Percentiles rank a stretch among this genome's conserved stretches.
These are phyloP conservation scores for Atrina japonica DNA, from an alignment of 2,888 invertebrate genomes.

Conservation along the genomic window DNA sequence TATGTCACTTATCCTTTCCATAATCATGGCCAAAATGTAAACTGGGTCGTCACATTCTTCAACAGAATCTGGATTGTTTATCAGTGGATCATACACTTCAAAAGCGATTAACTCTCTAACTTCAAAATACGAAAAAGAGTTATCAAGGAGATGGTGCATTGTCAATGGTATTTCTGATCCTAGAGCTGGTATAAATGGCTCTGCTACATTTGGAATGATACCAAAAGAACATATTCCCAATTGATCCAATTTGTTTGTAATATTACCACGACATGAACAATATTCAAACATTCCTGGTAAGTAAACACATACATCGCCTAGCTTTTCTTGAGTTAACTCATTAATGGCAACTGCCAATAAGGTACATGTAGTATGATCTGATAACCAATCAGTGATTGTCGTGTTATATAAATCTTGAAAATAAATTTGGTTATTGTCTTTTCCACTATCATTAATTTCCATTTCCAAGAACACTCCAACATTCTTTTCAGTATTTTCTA, in stretches of 20 bases:
- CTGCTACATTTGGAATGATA: neutral
- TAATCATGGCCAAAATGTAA: constrained; percentile 31
- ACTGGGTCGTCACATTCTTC: neutral
- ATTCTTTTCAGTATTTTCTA: neutral
- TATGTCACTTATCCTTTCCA: neutral
- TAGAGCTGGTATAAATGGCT: constrained; percentile 11
- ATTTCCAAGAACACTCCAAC: neutral
- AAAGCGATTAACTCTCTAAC: constrained; percentile 20
- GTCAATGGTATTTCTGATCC: neutral
- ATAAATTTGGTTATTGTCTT: neutral
- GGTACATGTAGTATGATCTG: neutral
- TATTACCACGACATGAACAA: neutral
- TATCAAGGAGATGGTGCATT: constrained; percentile 6
- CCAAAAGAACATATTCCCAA: neutral
- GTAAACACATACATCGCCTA: neutral
- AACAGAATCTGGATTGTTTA: constrained; percentile 1
- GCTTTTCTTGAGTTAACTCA: neutral
- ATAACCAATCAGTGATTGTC: neutral
- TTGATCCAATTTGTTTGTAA: neutral
- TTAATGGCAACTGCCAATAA: neutral
- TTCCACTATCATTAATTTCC: neutral
- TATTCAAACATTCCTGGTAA: neutral
- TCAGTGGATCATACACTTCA: constrained; percentile 22
- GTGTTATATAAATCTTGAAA: neutral
- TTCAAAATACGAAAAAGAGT: constrained; percentile 1